A percentile compares a stretch with the other conserved stretches of the same genome.
These are phyloP conservation scores for Nasonovia ribisnigri DNA, from an alignment of 2,888 invertebrate species.

Conservation along the genomic window DNA sequence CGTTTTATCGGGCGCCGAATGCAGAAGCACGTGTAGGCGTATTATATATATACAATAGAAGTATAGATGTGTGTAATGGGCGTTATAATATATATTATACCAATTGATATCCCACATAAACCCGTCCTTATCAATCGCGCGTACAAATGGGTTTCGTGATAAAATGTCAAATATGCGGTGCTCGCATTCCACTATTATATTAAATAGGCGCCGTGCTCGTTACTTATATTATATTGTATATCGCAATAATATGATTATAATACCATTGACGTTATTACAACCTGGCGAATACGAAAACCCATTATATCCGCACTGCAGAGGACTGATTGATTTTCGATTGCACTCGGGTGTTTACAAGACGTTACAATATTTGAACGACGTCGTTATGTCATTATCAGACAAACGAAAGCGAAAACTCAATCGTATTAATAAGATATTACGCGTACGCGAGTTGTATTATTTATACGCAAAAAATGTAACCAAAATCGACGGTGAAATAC, in stretches of 20 bases:
- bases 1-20: neutral
- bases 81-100: too few species aligned
- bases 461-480: neutral
- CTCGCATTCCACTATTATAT: neutral
- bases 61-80: too few species aligned
- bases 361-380: too few species aligned
- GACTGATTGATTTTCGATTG: neutral
- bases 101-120: neutral
- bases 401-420: neutral
- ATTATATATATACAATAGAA: neutral
- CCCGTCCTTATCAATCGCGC: neutral
- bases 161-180: neutral
- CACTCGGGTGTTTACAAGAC: too few species aligned
- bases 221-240: neutral
- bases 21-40: neutral
- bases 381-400: neutral
- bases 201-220: neutral
- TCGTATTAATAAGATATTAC: neutral
- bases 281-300: neutral
- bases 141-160: neutral
- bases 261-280: neutral
- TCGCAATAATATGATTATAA: neutral
- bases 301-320: neutral
- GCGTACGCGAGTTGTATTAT: neutral
- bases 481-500: neutral